Percentiles rank a stretch among this genome's conserved stretches.
phyloP scores from a whole-genome alignment of 2,113 vertebrate species.

The Spea bombifrons region DNA sequence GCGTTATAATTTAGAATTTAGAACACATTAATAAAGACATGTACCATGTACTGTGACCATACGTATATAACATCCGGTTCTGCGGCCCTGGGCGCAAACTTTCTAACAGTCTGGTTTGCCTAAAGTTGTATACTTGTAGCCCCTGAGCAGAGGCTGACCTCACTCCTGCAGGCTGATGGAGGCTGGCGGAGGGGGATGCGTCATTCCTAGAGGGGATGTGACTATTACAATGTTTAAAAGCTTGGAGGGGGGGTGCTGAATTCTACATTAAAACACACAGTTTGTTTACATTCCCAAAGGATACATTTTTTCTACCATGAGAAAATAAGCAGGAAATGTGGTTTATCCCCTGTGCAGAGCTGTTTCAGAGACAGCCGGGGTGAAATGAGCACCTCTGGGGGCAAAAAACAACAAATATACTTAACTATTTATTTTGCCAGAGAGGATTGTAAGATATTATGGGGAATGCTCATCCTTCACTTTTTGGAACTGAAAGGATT shows the following conservation, averaged over 20 bases:
- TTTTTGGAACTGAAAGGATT: not conserved
- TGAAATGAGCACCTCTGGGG: not conserved
- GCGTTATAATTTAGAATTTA: no score
- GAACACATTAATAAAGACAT: no score
- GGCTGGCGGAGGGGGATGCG: no score
- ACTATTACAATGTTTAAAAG: not conserved
- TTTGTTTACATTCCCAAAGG: constrained; percentile 17
- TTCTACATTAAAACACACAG: not conserved
- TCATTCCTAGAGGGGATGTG: not conserved
- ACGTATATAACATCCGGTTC: no score
- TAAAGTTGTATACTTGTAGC: no score
- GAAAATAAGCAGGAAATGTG: constrained; percentile 22
- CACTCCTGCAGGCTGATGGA: no score
- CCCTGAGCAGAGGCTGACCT: no score
- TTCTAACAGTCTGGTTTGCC: no score
- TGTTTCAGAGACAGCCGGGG: not conserved
- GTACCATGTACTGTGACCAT: no score
- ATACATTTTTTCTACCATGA: constrained; percentile 9
- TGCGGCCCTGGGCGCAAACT: no score
- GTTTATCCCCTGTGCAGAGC: not conserved
- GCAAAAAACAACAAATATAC: not conserved
- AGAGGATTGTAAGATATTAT: not conserved
- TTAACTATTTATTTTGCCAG: not conserved
- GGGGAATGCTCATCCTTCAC: not conserved
- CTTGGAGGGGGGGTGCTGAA: not conserved